Conservation (phyloP, 2,113 vertebrate species). For the Campylorhamphus procurvoides region DNA sequence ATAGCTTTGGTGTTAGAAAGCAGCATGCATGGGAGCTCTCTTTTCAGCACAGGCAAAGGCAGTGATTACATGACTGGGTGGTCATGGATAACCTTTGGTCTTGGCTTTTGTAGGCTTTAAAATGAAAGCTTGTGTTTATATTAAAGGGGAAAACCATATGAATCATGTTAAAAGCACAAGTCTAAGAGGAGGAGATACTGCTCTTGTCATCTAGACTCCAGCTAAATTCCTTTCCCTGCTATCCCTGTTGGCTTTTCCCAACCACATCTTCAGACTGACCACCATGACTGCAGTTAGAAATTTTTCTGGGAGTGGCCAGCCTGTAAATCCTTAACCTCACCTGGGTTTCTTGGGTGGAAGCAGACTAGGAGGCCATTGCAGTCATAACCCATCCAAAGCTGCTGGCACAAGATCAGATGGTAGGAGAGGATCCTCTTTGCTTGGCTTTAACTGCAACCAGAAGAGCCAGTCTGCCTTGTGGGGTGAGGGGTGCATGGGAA, state of each 20-base stretch:
- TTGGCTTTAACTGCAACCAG: not conserved
- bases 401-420: not conserved
- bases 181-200: not conserved
- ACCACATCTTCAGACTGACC: not conserved
- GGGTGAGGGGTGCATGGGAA: not conserved
- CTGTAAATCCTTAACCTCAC: not conserved
- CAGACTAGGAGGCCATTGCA: not conserved
- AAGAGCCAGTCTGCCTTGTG: fast-evolving
- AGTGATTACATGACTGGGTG: not conserved
- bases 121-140: not conserved
- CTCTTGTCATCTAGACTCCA: not conserved
- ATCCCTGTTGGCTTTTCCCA: not conserved
- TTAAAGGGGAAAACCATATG: not conserved
- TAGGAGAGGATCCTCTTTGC: not conserved
- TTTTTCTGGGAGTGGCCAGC: not conserved
- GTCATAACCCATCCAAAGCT: not conserved
- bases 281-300: not conserved
- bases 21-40: not conserved
- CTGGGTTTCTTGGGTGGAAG: not conserved
- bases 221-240: not conserved
- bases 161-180: not conserved
- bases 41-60: not conserved
- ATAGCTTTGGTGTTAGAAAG: constrained; percentile 20
- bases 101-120: constrained; percentile 1
- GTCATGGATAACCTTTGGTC: not conserved